phyloP scores from a whole-genome alignment of 2,113 vertebrate genomes.

The Pygoscelis antarcticus region DNA sequence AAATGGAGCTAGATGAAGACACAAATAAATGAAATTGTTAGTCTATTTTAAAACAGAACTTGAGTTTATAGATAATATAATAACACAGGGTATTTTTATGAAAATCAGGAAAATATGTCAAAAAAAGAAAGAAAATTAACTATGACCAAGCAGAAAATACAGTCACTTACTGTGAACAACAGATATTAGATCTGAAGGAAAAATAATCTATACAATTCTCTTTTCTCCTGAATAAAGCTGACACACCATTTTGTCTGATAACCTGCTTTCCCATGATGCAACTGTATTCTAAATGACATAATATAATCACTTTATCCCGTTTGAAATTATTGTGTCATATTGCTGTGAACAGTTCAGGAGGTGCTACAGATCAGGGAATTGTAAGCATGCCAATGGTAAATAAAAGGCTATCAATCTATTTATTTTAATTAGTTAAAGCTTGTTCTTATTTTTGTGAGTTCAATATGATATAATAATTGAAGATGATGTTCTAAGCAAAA shows the following conservation, averaged over 20 bases:
- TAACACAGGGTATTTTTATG: not conserved
- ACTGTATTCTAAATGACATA: not conserved
- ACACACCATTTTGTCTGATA: not conserved
- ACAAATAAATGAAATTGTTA: not conserved
- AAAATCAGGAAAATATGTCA: not conserved
- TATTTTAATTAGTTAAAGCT: not conserved
- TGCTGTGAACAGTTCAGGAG: not conserved
- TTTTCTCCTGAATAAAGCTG: not conserved
- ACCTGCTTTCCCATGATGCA: not conserved
- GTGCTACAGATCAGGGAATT: not conserved
- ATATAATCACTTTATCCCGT: not conserved
- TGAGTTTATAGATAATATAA: not conserved
- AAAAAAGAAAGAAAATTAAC: not conserved
- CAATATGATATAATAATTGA: not conserved
- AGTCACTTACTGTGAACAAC: not conserved
- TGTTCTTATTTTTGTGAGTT: not conserved
- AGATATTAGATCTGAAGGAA: not conserved
- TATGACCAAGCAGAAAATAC: not conserved
- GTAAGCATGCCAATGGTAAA: not conserved
- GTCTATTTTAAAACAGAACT: not conserved
- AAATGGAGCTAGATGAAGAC: not conserved
- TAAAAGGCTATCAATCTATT: not conserved
- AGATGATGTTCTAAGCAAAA: not conserved
- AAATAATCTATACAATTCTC: not conserved
- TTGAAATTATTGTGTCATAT: not conserved